These are phyloP conservation scores for Echinops telfairi DNA, from an alignment of 2,113 vertebrate genomes.

Conservation along the genomic window DNA sequence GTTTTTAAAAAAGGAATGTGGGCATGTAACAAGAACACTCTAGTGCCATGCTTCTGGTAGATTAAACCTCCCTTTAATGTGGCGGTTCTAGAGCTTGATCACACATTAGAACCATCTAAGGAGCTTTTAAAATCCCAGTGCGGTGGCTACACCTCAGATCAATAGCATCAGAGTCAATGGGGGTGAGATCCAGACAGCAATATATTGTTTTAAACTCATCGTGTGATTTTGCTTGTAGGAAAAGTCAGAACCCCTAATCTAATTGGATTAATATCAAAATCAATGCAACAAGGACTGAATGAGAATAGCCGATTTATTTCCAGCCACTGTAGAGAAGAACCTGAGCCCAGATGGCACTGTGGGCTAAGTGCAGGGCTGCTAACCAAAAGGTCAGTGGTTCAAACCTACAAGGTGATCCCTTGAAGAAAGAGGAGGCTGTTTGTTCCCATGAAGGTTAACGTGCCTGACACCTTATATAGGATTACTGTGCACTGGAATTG, in stretches of 20 bases:
- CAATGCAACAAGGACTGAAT: neutral
- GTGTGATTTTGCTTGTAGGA: neutral
- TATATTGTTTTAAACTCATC: neutral
- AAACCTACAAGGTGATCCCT: no score
- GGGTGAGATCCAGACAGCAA: neutral
- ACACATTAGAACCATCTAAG: neutral
- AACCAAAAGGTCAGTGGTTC: no score
- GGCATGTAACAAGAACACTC: neutral
- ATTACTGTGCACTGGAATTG: no score
- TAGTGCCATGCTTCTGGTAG: neutral
- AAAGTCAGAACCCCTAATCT: neutral
- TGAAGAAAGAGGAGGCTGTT: no score
- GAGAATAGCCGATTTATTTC: neutral
- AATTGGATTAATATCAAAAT: constrained; percentile 17
- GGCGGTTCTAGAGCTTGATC: neutral
- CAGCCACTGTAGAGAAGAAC: no score
- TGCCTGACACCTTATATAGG: no score
- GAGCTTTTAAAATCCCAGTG: neutral
- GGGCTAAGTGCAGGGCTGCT: no score
- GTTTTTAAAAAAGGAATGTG: neutral
- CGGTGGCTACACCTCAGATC: neutral
- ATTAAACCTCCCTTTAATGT: neutral
- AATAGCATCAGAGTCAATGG: neutral
- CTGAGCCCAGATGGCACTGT: no score
- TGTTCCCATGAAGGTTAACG: no score